Percentiles rank a stretch among this genome's conserved stretches.
These are phyloP conservation scores for Petrolisthes cinctipes DNA, from an alignment of 2,888 invertebrate genomes.

Conservation along the genomic window DNA sequence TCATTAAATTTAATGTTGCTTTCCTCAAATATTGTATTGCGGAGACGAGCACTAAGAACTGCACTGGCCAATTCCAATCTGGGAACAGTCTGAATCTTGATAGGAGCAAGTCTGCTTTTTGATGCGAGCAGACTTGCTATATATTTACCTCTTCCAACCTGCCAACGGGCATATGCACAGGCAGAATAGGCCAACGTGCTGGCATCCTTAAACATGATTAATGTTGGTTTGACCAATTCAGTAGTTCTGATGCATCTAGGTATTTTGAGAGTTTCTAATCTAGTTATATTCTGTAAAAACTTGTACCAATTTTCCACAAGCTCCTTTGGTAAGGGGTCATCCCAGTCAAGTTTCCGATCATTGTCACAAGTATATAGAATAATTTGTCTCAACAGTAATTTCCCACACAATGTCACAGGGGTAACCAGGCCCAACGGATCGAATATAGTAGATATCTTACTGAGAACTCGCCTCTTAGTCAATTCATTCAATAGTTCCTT, in stretches of 20 bases:
- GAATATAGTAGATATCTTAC: slow-evolving; percentile 17
- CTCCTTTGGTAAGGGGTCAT: not conserved
- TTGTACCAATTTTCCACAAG: not conserved
- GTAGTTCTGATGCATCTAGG: slow-evolving; percentile 15
- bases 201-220: slow-evolving; percentile 22
- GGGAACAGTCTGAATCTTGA: slow-evolving; percentile 22
- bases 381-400: slow-evolving; percentile 26
- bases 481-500: not conserved
- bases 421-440: slow-evolving; percentile 14
- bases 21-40: slow-evolving; percentile 9
- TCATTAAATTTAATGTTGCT: slow-evolving; percentile 9
- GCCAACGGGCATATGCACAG: slow-evolving; percentile 29
- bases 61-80: slow-evolving; percentile 29
- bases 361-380: not conserved
- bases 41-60: slow-evolving; percentile 3
- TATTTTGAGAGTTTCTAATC: slow-evolving; percentile 7
- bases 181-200: slow-evolving; percentile 21
- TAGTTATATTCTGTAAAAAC: slow-evolving; percentile 18
- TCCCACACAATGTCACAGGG: not conserved
- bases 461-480: slow-evolving; percentile 4
- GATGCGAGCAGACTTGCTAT: not conserved
- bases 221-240: not conserved
- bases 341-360: not conserved
- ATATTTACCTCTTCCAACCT: not conserved
- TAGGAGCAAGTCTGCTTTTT: slow-evolving; percentile 35